A percentile compares a stretch with the other conserved stretches of the same genome.
These are phyloP conservation scores for Stratiolaelaps scimitus DNA, from an alignment of 1,140 invertebrate species.

Conservation along the genomic window DNA sequence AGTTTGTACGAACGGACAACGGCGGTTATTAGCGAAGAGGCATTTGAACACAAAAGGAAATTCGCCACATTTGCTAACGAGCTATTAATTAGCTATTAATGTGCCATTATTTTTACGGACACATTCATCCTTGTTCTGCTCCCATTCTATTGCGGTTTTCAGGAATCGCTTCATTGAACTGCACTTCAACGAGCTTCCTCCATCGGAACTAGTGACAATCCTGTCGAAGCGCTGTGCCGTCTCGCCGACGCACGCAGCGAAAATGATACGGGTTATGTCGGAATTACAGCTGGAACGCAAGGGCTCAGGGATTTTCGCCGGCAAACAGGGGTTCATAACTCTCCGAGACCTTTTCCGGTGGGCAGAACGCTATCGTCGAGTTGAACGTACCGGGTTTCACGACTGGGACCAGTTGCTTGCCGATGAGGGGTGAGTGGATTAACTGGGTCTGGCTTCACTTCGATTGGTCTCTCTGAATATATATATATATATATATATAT, in stretches of 20 bases:
- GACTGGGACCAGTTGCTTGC: slow-evolving; percentile 96
- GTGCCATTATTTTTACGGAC: too few relatives aligned
- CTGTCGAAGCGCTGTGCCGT: slow-evolving; percentile 76
- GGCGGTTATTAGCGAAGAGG: too few relatives aligned
- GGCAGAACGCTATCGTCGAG: slow-evolving; percentile 80
- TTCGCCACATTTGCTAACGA: too few relatives aligned
- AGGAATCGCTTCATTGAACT: slow-evolving; percentile 94
- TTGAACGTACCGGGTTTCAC: slow-evolving; percentile 55
- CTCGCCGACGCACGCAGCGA: slow-evolving; percentile 70
- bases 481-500: too few relatives aligned
- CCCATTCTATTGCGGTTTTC: slow-evolving; percentile 69
- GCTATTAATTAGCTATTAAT: too few relatives aligned
- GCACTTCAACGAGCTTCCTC: slow-evolving; percentile 90
- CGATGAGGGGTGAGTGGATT: slow-evolving; percentile 62
- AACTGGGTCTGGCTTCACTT: too few relatives aligned
- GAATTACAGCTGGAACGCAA: slow-evolving; percentile 58
- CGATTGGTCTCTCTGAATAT: too few relatives aligned
- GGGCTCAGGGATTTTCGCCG: slow-evolving; percentile 73
- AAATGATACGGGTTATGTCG: slow-evolving; percentile 81
- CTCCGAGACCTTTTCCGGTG: slow-evolving; percentile 91
- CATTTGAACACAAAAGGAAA: too few relatives aligned
- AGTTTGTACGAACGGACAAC: too few relatives aligned
- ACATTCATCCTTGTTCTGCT: too few relatives aligned
- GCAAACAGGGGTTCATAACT: slow-evolving; percentile 89
- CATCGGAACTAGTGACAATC: slow-evolving; percentile 72